Conservation (phyloP, 1,140 invertebrate genomes). For the Drosophila malerkotliana region DNA sequence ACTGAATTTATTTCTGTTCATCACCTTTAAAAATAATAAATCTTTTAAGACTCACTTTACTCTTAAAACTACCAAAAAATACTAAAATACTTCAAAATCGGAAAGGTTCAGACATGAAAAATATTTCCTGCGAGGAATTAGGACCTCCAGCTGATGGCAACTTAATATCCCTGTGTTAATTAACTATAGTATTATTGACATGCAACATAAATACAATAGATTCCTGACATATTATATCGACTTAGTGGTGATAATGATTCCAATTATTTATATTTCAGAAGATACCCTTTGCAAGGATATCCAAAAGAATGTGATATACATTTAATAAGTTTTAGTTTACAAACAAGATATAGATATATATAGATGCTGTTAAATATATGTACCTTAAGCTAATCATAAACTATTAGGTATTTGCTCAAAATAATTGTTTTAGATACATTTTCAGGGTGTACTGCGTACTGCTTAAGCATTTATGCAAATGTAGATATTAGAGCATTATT, state of each 20-base stretch:
- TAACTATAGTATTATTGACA: background rate
- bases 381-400: background rate
- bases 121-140: too few relatives aligned
- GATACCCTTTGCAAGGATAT: background rate
- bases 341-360: background rate
- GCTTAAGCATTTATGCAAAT: background rate
- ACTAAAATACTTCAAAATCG: too few relatives aligned
- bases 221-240: background rate
- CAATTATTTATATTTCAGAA: background rate
- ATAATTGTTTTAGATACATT: background rate
- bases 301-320: background rate
- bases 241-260: background rate
- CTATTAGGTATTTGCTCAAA: background rate
- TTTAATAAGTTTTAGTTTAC: slow-evolving; percentile 1
- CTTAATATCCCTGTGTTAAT: too few relatives aligned
- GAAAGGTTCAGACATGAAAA: too few relatives aligned
- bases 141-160: too few relatives aligned
- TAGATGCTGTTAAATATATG: background rate
- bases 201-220: background rate
- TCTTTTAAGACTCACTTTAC: too few relatives aligned
- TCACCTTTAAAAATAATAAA: too few relatives aligned
- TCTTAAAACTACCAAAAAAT: too few relatives aligned
- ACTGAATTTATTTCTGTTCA: too few relatives aligned
- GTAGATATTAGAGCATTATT: slow-evolving; percentile 2
- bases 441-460: background rate